Base-by-base conservation (phyloP, 1,140 invertebrate genomes). In the Pteromalus puparum region DNA sequence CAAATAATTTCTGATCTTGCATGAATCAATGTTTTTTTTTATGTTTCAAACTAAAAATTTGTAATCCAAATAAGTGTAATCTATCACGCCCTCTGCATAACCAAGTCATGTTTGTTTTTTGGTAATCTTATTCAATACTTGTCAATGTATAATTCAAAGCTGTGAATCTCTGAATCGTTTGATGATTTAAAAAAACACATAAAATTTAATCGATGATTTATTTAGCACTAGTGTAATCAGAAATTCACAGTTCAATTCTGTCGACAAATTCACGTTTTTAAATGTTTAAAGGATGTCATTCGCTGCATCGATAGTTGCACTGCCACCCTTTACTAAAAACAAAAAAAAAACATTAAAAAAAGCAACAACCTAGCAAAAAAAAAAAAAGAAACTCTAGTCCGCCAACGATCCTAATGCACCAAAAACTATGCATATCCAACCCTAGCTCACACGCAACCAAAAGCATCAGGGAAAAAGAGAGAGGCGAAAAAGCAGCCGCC, bases 391-490 rank as follows among this genome's bases (percentile, higher is more conserved):
- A 82, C n/a, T 46, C 24, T 82, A 82, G 73, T 75, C 30, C n/a
- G 73, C 73, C 34, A 82, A 82, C 30, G 6, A 70, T 84, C 82
- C 82, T 84, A 84, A 84, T 79, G 82, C 82, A 84, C 82, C 53
- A 61, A 53, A 38, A 79, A 79, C 28, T 84, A 61, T 61, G 82
- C 82, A 5, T 83, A 72, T 78, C 53, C 53, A 21, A 78, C 24
- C 61, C 68, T 84, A 84, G 82, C 82, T 84, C 82, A 84, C 82
- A 73, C 67, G 82, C 82, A 84, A 84, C 75, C 82, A 79, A 84
- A 84, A 65, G 46, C 82, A 78, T 73, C 82, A 46, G 82, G 83
- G 65, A 85, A 85, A 85, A 79, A 67, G 79, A 75, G 78, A 65
- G 83, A 84, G 78, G 83, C 77, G 70, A 74, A 74, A 67, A 74